Evolutionary conservation across 2,797 vertebrate genomes (phyloP), one percentile per base, ranked within the genome.

Genomic region (Apogon hyalosoma): DNA sequence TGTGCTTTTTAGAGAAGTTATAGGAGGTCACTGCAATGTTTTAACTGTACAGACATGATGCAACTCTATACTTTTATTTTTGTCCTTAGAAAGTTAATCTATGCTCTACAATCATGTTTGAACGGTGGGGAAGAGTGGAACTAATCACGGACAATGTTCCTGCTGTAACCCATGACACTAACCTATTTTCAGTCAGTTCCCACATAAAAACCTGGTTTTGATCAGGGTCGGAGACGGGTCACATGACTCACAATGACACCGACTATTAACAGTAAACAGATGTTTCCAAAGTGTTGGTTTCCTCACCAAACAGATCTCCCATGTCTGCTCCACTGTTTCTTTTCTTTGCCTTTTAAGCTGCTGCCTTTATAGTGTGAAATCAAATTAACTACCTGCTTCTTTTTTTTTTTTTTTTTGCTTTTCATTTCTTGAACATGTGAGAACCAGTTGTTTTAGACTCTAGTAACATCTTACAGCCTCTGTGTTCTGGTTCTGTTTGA

Each of bases 301-400:
- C 52, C 36, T 51, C 4, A 2, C 51, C 31, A 43, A 31, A 18
- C 51, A 13, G 21, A 56, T 21, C 62, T 55, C 45, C 42, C 9
- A 0, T 6, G 6, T 63, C 6, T 0, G 7, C 10, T 39, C 40
- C 47, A 38, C 48, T 18, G 39, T 48, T 72, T 2, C 12, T 77
- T 53, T 58, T 56, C 0, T 54, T 41, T 2, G 63, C 64, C 58
- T 74, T 82, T 67, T 65, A 40, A 53, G 42, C 9, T 8, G 4
- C 46, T 84, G 76, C 76, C 76, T 78, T 86, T 15, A 11, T 48
- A 11, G n/a, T 49, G 41, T 52, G 46, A 66, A 41, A 39, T 56
- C 14, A 28, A 15, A 13, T 45, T 15, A 1, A 13, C 40, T n/a
- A n/a, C 46, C 41, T 42, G 38, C 15, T 21, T 21, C 3, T 21